Conservation (phyloP, 2,888 invertebrate genomes). For the Frankliniella fusca region DNA sequence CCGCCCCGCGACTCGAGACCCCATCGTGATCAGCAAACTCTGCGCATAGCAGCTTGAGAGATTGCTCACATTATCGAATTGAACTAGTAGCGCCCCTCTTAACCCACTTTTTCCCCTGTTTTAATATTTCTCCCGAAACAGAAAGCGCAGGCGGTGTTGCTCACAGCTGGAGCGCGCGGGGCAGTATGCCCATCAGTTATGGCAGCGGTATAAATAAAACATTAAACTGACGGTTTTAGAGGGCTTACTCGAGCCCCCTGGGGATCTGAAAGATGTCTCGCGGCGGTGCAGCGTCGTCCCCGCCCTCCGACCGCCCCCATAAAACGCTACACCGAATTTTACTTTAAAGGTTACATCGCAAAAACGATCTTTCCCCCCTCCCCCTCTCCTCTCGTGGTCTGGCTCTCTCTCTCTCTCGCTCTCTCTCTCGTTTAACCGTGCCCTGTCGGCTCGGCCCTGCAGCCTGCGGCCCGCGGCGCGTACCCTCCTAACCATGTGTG, state of each 20-base stretch:
- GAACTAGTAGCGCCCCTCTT: too few relatives aligned
- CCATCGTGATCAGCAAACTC: too few relatives aligned
- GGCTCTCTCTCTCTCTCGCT: background rate
- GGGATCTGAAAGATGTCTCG: background rate
- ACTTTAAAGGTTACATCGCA: constrained; percentile 12
- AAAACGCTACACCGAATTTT: background rate
- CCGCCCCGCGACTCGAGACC: too few relatives aligned
- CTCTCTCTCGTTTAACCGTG: background rate
- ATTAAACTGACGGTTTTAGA: constrained; percentile 10
- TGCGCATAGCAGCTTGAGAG: too few relatives aligned
- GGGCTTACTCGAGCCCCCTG: background rate
- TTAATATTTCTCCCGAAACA: too few relatives aligned
- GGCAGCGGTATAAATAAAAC: constrained; percentile 4
- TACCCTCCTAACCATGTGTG: too few relatives aligned
- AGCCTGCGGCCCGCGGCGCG: too few relatives aligned
- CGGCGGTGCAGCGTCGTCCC: background rate
- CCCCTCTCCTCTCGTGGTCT: background rate
- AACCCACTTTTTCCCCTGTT: too few relatives aligned
- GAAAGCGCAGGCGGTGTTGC: too few relatives aligned
- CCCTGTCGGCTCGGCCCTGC: background rate
- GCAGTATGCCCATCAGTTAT: background rate
- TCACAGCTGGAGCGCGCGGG: background rate
- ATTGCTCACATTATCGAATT: too few relatives aligned
- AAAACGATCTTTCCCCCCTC: too few relatives aligned
- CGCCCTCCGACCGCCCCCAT: background rate